These are phyloP conservation scores for Lithophane ornitopus DNA, from an alignment of 2,888 invertebrate species.

Conservation along the genomic window DNA sequence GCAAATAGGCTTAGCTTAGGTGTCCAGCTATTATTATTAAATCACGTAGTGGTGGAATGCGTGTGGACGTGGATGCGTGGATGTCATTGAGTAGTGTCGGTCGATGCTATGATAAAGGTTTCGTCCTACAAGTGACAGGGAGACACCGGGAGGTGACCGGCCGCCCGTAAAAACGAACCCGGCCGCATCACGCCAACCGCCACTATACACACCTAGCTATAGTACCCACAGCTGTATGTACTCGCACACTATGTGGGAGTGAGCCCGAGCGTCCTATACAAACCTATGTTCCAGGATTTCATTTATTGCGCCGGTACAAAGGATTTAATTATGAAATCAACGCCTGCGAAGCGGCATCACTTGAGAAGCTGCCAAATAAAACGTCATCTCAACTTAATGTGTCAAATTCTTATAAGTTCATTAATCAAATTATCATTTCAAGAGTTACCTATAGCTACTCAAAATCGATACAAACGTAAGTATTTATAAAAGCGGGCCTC, in stretches of 20 bases:
- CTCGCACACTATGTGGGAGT: slow-evolving; percentile 55
- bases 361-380: slow-evolving; percentile 13
- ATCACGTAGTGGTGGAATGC: slow-evolving; percentile 19
- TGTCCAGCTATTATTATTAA: slow-evolving; percentile 38
- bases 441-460: slow-evolving; percentile 2
- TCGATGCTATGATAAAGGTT: slow-evolving; percentile 66
- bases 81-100: slow-evolving; percentile 63
- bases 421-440: slow-evolving; percentile 12
- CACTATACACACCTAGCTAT: slow-evolving; percentile 37
- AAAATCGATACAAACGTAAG: slow-evolving; percentile 19
- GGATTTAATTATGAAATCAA: slow-evolving; percentile 22
- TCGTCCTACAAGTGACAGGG: slow-evolving; percentile 67
- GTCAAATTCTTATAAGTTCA: slow-evolving; percentile 5
- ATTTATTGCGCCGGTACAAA: slow-evolving; percentile 38
- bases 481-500: slow-evolving; percentile 4
- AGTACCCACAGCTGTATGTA: slow-evolving; percentile 33
- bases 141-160: slow-evolving; percentile 66
- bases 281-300: slow-evolving; percentile 44
- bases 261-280: slow-evolving; percentile 43
- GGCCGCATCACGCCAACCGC: slow-evolving; percentile 59
- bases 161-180: slow-evolving; percentile 69
- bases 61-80: slow-evolving; percentile 35
- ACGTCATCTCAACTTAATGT: not conserved
- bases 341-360: not conserved
- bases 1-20: slow-evolving; percentile 48